Evolutionary conservation across 2,797 vertebrate genomes (phyloP).

Genomic region (Tachyglossus aculeatus): DNA sequence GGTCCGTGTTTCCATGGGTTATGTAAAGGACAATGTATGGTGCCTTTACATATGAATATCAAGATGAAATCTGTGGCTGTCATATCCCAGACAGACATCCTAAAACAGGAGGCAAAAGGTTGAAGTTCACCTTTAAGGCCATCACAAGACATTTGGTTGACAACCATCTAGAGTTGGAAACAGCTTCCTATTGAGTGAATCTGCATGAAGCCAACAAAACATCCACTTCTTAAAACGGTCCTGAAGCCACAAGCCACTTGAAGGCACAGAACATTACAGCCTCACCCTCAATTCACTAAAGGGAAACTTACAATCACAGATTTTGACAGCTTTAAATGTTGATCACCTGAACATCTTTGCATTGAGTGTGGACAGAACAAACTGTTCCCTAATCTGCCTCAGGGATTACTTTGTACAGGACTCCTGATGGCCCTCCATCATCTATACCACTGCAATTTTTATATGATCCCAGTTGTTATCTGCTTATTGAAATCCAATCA

Average conservation of each 20-base stretch:
- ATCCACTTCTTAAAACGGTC: slow-evolving; percentile 1
- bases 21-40: background rate
- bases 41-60: slow-evolving; percentile 51
- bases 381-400: too few species aligned
- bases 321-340: too few species aligned
- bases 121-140: slow-evolving; percentile 14
- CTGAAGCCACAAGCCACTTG: background rate
- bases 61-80: slow-evolving; percentile 37
- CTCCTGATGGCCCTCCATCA: too few species aligned
- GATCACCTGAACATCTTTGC: too few species aligned
- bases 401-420: too few species aligned
- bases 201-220: too few species aligned
- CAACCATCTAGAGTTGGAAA: slow-evolving; percentile 5
- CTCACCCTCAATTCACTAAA: background rate
- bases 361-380: too few species aligned
- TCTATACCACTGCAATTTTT: too few species aligned
- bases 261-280: background rate
- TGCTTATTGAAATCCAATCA: too few species aligned
- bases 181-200: too few species aligned
- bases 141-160: slow-evolving; percentile 37
- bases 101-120: slow-evolving; percentile 20
- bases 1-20: slow-evolving; percentile 24
- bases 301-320: background rate
- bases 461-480: too few species aligned
- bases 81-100: slow-evolving; percentile 9